Conservation (phyloP, 2,888 invertebrate species). For the Phortica okadai region DNA sequence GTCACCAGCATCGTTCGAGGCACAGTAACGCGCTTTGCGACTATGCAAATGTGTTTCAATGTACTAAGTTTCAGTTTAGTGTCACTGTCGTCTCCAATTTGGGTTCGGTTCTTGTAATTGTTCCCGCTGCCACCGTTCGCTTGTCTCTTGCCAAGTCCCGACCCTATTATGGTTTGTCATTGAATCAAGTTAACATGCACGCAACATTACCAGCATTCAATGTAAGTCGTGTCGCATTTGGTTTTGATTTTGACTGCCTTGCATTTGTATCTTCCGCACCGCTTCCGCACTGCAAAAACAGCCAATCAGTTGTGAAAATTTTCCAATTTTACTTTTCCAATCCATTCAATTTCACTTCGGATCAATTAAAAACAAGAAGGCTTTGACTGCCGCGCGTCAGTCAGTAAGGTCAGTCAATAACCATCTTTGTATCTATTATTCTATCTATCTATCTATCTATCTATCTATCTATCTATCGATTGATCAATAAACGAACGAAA, state of each 20-base stretch:
- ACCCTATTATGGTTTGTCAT: slow-evolving; percentile 39
- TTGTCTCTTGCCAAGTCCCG: slow-evolving; percentile 30
- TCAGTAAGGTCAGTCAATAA: neutral
- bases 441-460: slow-evolving; percentile 16
- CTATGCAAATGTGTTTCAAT: slow-evolving; percentile 57
- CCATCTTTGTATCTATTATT: neutral
- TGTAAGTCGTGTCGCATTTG: slow-evolving; percentile 45
- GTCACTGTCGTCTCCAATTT: slow-evolving; percentile 19
- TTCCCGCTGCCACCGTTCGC: slow-evolving; percentile 23
- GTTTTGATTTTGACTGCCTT: slow-evolving; percentile 43
- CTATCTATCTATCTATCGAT: slow-evolving; percentile 12
- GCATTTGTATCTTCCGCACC: slow-evolving; percentile 16
- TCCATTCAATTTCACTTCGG: too few relatives aligned
- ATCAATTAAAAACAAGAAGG: neutral
- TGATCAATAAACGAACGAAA: neutral
- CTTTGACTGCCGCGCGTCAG: neutral
- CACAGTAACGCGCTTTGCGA: slow-evolving; percentile 26
- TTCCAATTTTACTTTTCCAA: too few relatives aligned
- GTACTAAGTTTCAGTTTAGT: slow-evolving; percentile 53
- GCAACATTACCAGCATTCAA: slow-evolving; percentile 60
- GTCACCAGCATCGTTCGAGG: too few relatives aligned
- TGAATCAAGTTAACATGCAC: slow-evolving; percentile 65
- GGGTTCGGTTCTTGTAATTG: slow-evolving; percentile 15
- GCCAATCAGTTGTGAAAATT: too few relatives aligned
- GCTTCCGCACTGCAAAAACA: too few relatives aligned